Conservation (phyloP, 2,888 invertebrate genomes). For the Escarpia spicata region DNA sequence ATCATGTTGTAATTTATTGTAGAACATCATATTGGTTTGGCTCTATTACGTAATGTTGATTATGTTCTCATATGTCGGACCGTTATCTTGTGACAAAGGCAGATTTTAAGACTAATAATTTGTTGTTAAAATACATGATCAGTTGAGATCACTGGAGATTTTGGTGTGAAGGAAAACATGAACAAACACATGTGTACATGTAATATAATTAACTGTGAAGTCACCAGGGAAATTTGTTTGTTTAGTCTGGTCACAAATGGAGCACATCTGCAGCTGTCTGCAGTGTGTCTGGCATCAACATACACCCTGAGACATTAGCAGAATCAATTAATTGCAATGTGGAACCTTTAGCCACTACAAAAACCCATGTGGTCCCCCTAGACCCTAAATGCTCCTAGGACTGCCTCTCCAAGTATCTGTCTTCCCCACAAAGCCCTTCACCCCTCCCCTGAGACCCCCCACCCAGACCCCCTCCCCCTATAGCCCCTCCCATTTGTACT, state of each 20-base stretch:
- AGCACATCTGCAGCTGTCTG: background rate
- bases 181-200: background rate
- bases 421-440: background rate
- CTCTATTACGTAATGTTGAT: background rate
- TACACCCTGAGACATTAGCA: background rate
- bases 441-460: background rate
- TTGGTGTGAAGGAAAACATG: background rate
- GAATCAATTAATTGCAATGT: constrained; percentile 16
- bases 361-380: background rate
- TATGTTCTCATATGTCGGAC: background rate
- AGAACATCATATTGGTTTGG: no score
- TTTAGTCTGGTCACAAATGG: background rate
- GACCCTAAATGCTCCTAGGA: background rate
- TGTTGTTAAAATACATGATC: background rate
- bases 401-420: background rate
- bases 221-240: background rate
- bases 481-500: background rate
- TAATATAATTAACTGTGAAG: background rate
- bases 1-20: background rate
- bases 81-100: background rate
- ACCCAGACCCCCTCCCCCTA: background rate
- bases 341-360: background rate
- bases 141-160: background rate
- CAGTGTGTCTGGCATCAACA: background rate
- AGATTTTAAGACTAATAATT: background rate